phyloP scores from a whole-genome alignment of 2,888 invertebrate genomes.

The Mesopsocus fuscifrons region DNA sequence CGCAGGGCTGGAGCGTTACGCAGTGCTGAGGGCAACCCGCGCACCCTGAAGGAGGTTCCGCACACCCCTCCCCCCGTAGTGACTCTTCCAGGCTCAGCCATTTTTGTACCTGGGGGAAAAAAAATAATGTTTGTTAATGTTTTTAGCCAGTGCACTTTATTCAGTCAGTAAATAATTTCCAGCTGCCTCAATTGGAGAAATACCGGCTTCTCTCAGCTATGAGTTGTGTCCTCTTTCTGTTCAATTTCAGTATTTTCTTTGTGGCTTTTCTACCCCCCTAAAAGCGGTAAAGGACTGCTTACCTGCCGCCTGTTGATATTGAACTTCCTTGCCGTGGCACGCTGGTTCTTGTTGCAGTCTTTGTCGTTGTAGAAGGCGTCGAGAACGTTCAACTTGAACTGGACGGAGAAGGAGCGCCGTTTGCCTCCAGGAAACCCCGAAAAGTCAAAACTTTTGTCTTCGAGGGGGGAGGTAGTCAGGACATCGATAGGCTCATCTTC shows the following conservation, averaged over 20 bases:
- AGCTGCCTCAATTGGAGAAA: too few relatives aligned
- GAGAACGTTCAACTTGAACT: conserved; percentile 29
- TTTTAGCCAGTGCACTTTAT: too few relatives aligned
- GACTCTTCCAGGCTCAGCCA: conserved; percentile 28
- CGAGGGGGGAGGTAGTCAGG: conserved; percentile 15
- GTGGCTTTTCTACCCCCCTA: too few relatives aligned
- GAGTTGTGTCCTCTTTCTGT: too few relatives aligned
- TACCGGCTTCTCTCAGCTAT: too few relatives aligned
- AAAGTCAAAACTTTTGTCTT: conserved; percentile 20
- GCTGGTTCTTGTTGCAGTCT: conserved; percentile 27
- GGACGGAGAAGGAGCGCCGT: conserved; percentile 28
- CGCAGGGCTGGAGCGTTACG: too few relatives aligned
- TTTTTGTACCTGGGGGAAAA: too few relatives aligned
- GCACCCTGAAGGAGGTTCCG: not conserved
- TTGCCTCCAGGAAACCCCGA: conserved; percentile 20
- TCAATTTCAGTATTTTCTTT: too few relatives aligned
- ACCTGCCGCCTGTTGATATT: conserved; percentile 30
- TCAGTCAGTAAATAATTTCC: too few relatives aligned
- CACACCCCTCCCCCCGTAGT: conserved; percentile 22
- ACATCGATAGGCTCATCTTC: conserved; percentile 18
- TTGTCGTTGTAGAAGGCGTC: conserved; percentile 28
- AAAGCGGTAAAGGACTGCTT: too few relatives aligned
- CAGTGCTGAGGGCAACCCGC: conserved; percentile 6
- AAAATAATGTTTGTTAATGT: too few relatives aligned
- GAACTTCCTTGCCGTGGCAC: conserved; percentile 30